Evolutionary conservation across 2,888 invertebrate genomes (phyloP).

Genomic region (Dysmachus trigonus): DNA sequence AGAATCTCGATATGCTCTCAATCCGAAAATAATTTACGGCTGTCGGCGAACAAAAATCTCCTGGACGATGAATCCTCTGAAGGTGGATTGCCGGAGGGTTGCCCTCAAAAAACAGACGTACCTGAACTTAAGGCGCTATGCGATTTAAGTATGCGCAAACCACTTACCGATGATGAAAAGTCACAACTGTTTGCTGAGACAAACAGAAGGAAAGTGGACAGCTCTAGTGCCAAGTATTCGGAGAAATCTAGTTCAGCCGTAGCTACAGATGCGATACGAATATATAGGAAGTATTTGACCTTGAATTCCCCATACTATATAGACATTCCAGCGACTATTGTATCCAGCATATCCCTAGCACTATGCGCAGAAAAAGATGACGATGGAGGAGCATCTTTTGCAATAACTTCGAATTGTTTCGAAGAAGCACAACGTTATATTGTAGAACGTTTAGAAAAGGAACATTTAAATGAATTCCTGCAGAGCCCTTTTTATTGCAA

Average conservation of each 20-base stretch:
- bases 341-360: slow-evolving; percentile 60
- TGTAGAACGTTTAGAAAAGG: slow-evolving; percentile 74
- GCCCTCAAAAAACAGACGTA: slow-evolving; percentile 52
- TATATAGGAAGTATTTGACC: slow-evolving; percentile 63
- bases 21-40: slow-evolving; percentile 47
- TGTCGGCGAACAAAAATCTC: not conserved
- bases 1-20: slow-evolving; percentile 47
- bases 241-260: slow-evolving; percentile 36
- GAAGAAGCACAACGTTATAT: slow-evolving; percentile 76
- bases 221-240: slow-evolving; percentile 1
- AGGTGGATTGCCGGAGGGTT: not conserved
- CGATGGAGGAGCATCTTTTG: slow-evolving; percentile 2
- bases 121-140: slow-evolving; percentile 61
- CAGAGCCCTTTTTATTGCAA: slow-evolving; percentile 89
- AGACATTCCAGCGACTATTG: slow-evolving; percentile 58
- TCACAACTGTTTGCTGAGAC: slow-evolving; percentile 62
- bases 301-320: slow-evolving; percentile 58
- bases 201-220: slow-evolving; percentile 54
- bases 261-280: slow-evolving; percentile 61
- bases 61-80: not conserved
- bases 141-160: slow-evolving; percentile 62
- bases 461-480: slow-evolving; percentile 82
- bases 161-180: slow-evolving; percentile 64
- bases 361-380: slow-evolving; percentile 55
- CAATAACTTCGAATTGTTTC: slow-evolving; percentile 71